Base-by-base conservation (phyloP, 2,113 vertebrate genomes). In the Marcusenius ussheri region DNA sequence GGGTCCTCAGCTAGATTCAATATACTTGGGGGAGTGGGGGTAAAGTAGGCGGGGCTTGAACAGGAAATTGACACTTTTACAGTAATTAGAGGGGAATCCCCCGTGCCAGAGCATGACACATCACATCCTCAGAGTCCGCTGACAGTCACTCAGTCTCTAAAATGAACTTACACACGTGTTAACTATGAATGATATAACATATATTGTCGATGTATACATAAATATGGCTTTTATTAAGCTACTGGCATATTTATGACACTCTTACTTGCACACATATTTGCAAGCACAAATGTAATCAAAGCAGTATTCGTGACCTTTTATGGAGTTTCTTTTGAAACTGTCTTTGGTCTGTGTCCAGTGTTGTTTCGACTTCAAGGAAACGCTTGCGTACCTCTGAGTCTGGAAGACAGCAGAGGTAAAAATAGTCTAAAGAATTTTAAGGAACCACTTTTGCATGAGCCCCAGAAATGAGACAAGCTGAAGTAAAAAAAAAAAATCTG, bases 61-160 rank as follows among this genome's bases (percentile, higher is more conserved):
- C 58, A 49, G 89, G 84, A 87, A 74, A 66, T 21, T 6, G 50
- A 80, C 27, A 58, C 46, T 90, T 87, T 80, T 51, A 74, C 85
- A 53, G n/a, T 47, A 87, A 83, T 47, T 13, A 24, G 80, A 84
- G 42, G 56, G 56, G 56, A 58, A 58, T 58, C 66, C 31, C 9
- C 9, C 24, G 7, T 84, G 49, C 56, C 9, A 24, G 19, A 15
- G 31, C 77, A 45, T 39, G 50, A 46, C 56, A 35, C 6, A 2
- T 85, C n/a, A 66, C 1, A 11, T 46, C 35, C 70, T 35, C 70
- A 42, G 9, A 31, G 10, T 17, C 70, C 5, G 27, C 11, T 89
- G 70, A 15, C 74, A 77, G 4, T 77, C 35, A 77, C 35, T 77
- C 31, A 13, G 13, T 19, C 35, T 39, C 35, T 42, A 77, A 77